These are phyloP conservation scores for Lasioglossum marginatum DNA, from an alignment of 2,888 invertebrate species.

Conservation along the genomic window DNA sequence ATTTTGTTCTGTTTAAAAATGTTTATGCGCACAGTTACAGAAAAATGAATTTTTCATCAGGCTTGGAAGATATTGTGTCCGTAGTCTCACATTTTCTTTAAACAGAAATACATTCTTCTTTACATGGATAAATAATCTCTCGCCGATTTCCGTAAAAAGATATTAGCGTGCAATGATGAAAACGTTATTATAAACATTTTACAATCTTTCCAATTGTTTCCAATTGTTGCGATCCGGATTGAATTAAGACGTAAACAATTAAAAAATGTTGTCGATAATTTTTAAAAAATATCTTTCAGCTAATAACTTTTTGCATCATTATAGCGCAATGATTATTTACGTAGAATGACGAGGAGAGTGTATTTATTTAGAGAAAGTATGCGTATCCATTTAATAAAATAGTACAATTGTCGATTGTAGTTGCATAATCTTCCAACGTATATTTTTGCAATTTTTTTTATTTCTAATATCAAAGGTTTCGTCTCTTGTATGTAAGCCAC, in stretches of 20 bases:
- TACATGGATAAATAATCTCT: neutral
- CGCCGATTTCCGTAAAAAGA: neutral
- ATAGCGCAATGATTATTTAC: neutral
- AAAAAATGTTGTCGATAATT: neutral
- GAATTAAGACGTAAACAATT: neutral
- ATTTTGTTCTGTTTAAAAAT: neutral
- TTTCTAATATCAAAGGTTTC: neutral
- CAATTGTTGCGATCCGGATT: neutral
- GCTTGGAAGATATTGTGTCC: too few relatives aligned
- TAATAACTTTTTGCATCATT: neutral
- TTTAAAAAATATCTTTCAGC: too few relatives aligned
- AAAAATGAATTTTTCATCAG: neutral
- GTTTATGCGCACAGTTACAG: neutral
- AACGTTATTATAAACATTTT: neutral
- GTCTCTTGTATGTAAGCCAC: neutral
- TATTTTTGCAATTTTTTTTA: neutral
- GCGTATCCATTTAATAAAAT: neutral
- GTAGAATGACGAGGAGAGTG: neutral
- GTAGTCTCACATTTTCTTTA: neutral
- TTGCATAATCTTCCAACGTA: neutral
- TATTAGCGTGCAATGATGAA: neutral
- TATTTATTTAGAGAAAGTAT: neutral
- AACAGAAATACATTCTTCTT: neutral
- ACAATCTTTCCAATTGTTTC: neutral
- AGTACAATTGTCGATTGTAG: neutral